Evolutionary conservation across 35 echinoderm and acorn worm genomes (phyloP).

Genomic region (Apostichopus japonicus): DNA sequence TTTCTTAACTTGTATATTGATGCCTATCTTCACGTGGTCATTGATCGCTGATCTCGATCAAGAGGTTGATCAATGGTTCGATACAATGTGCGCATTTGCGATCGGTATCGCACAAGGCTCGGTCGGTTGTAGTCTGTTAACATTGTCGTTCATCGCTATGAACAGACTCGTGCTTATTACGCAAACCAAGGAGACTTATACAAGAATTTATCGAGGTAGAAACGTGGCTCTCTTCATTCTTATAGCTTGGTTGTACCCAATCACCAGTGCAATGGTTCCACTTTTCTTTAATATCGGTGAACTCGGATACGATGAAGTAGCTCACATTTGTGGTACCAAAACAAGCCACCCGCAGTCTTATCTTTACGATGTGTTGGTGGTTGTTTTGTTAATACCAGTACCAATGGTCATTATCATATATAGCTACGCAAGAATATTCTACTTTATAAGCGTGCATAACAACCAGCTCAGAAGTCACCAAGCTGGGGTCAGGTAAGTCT

Average conservation of each 20-base stretch:
- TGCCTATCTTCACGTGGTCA: constrained; percentile 40
- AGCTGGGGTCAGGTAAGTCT: background rate
- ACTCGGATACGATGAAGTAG: constrained; percentile 65
- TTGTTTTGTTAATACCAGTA: constrained; percentile 57
- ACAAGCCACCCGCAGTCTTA: constrained; percentile 46
- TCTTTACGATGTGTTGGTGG: constrained; percentile 37
- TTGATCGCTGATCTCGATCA: constrained; percentile 3
- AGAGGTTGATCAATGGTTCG: background rate
- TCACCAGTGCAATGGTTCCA: background rate
- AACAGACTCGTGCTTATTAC: constrained; percentile 63
- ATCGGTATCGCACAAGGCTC: background rate
- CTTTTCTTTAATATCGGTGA: constrained; percentile 52
- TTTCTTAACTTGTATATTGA: constrained; percentile 15
- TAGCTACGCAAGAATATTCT: constrained; percentile 70
- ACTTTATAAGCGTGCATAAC: constrained; percentile 55
- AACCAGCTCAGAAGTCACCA: background rate
- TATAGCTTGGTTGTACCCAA: constrained; percentile 68
- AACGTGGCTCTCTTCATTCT: constrained; percentile 46
- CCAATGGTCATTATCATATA: constrained; percentile 69
- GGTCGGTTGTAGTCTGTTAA: constrained; percentile 33
- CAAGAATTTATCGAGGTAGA: constrained; percentile 33
- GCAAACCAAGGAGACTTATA: constrained; percentile 41
- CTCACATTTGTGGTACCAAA: constrained; percentile 45
- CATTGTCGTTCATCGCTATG: constrained; percentile 25
- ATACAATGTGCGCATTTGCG: constrained; percentile 28